Evolutionary conservation across 2,888 invertebrate species (phyloP), one percentile per base, ranked within the genome.

Genomic region (Lepeophtheirus nordmannii): DNA sequence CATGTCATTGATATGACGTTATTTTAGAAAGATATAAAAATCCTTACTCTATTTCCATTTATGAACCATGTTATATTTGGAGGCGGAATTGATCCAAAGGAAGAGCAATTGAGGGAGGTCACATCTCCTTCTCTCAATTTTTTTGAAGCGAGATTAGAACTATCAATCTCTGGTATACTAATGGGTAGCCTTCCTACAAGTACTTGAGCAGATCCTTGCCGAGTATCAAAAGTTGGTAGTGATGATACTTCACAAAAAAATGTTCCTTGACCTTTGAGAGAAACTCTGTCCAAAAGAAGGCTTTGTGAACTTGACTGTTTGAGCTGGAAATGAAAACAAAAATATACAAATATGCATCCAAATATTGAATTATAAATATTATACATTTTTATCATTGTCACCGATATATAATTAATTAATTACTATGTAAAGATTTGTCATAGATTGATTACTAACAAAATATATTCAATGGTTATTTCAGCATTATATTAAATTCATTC

Each of bases 1-100:
- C 30, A 30, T 30, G 30, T 30, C 3, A 30, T 30, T 30, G 7
- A 30, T 30, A 30, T 5, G 30, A 30, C 30, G 30, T 30, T 7
- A 30, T 7, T 7, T 7, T 30, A 30, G 2, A 30, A 30, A 30
- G 2, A 5, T 30, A 30, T 30, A 30, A 30, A 7, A 5, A 30
- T 30, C 30, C 53, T 46, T 17, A 46, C 53, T 8, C 53, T 46
- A n/a, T 46, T 46, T n/a, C 53, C 53, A 46, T 46, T 17, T 14
- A 46, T 46, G 53, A 46, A 46, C 53, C 53, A 46, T 8, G 53
- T 46, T 14, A 46, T 46, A 46, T 46, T 30, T 46, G 53, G 53
- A n/a, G 53, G 53, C 8, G 53, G 53, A 46, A n/a, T 14, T 2
- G 53, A 46, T 46, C 53, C 53, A 46, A 46, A n/a, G 14, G 53